Conservation (phyloP, 1,140 invertebrate genomes). For the Drosophila malerkotliana region DNA sequence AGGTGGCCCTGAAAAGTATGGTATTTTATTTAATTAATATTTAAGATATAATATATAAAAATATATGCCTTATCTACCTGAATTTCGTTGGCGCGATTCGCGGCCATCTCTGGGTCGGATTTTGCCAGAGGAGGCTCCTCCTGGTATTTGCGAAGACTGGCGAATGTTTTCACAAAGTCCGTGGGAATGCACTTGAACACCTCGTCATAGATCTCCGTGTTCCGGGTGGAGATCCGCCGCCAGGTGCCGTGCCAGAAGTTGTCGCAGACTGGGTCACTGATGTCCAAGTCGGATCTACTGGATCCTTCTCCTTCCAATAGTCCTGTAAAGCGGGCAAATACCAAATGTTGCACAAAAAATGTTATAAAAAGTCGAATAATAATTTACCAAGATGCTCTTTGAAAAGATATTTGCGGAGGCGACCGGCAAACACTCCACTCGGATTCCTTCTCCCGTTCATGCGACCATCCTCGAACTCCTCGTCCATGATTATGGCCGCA, state of each 20-base stretch:
- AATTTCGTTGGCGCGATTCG: conserved; percentile 89
- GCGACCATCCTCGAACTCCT: conserved; percentile 90
- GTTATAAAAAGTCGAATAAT: neutral
- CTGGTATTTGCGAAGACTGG: conserved; percentile 89
- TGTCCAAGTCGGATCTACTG: conserved; percentile 84
- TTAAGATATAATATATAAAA: too few relatives aligned
- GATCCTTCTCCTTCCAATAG: conserved; percentile 85
- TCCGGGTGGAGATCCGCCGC: conserved; percentile 90
- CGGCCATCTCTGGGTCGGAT: conserved; percentile 88
- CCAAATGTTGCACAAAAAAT: neutral
- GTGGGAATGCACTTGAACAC: conserved; percentile 94
- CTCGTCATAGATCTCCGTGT: conserved; percentile 95
- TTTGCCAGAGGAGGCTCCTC: conserved; percentile 87
- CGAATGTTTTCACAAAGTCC: conserved; percentile 90
- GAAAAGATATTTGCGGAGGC: conserved; percentile 93
- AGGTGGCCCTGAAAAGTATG: conserved; percentile 88
- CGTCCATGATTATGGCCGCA: conserved; percentile 92
- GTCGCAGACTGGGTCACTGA: conserved; percentile 90
- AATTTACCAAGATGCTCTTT: conserved; percentile 92
- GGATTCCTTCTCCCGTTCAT: conserved; percentile 93
- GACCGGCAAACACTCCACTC: conserved; percentile 93
- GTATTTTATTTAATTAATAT: too few relatives aligned
- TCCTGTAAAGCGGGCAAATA: conserved; percentile 48
- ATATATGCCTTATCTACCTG: conserved; percentile 83
- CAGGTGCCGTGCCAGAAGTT: conserved; percentile 93